Conservation (phyloP, 2,113 vertebrate species). For the Perca flavescens region DNA sequence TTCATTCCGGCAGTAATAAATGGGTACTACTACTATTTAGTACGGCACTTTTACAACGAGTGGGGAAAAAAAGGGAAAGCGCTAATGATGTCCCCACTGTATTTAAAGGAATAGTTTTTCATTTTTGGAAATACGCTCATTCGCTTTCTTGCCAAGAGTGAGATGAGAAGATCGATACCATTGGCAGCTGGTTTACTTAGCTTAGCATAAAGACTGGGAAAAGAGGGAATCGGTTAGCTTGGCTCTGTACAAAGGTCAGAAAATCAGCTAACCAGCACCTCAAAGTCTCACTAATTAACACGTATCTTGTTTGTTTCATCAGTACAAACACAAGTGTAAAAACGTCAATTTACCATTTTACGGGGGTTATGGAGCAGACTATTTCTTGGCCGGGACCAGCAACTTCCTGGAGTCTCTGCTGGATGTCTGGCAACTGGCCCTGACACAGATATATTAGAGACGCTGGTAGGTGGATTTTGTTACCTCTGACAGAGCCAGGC, state of each 20-base stretch:
- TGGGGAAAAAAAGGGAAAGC: background rate
- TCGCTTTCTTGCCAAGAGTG: background rate
- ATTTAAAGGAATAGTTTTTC: background rate
- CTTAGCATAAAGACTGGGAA: conserved; percentile 3
- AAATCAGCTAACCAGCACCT: background rate
- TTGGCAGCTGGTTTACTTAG: background rate
- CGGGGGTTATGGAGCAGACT: no score
- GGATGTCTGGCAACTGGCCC: no score
- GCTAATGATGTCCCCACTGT: background rate
- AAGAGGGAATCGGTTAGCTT: background rate
- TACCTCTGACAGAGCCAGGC: background rate
- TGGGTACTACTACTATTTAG: background rate
- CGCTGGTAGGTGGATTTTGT: background rate
- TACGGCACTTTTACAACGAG: background rate
- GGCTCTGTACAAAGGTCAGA: background rate
- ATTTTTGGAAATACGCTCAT: background rate
- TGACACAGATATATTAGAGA: background rate
- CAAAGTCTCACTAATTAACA: background rate
- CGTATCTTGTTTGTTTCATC: background rate
- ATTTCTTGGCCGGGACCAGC: background rate
- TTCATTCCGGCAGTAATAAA: background rate
- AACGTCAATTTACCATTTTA: background rate
- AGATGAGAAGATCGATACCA: background rate
- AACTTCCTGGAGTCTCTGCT: no score
- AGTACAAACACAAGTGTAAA: background rate